These are phyloP conservation scores for Chaunax sp. DNA, from an alignment of 2,797 vertebrate species.

Conservation along the genomic window DNA sequence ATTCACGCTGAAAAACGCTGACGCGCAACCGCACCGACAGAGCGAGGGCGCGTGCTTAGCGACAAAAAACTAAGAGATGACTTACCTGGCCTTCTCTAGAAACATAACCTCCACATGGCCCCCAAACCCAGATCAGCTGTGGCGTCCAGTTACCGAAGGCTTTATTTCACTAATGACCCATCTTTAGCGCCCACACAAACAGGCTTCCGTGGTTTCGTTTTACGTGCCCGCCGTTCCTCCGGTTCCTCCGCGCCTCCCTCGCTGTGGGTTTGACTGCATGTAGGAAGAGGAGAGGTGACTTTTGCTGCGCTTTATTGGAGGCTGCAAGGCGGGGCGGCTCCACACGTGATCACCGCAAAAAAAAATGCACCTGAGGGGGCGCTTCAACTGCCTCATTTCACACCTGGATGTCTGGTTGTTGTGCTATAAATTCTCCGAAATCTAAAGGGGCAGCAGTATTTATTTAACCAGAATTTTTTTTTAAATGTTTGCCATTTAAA, in stretches of 20 bases:
- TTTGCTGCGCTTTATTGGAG: constrained; percentile 69
- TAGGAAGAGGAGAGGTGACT: constrained; percentile 50
- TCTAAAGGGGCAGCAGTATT: too few relatives aligned
- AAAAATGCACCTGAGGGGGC: constrained; percentile 73
- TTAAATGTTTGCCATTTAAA: too few relatives aligned
- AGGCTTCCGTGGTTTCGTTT: constrained; percentile 50
- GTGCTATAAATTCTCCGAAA: too few relatives aligned
- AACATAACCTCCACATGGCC: constrained; percentile 29
- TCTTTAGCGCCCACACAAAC: constrained; percentile 16
- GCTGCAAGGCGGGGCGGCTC: constrained; percentile 69
- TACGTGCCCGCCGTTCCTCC: constrained; percentile 15
- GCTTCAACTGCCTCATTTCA: constrained; percentile 15
- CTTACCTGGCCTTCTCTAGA: constrained; percentile 56
- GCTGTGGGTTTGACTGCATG: constrained; percentile 1
- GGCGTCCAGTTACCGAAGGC: constrained; percentile 56
- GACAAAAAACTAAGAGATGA: not conserved
- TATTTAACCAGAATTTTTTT: not conserved
- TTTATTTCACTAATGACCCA: constrained; percentile 68
- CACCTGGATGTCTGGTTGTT: not conserved
- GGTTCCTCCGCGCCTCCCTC: constrained; percentile 2
- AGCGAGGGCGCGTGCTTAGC: constrained; percentile 22
- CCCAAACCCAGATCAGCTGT: constrained; percentile 18
- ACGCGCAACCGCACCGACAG: constrained; percentile 42
- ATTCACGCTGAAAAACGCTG: constrained; percentile 41
- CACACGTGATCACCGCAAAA: constrained; percentile 61